Conservation (phyloP, 2,113 vertebrate species). For the Ammodytes marinus region DNA sequence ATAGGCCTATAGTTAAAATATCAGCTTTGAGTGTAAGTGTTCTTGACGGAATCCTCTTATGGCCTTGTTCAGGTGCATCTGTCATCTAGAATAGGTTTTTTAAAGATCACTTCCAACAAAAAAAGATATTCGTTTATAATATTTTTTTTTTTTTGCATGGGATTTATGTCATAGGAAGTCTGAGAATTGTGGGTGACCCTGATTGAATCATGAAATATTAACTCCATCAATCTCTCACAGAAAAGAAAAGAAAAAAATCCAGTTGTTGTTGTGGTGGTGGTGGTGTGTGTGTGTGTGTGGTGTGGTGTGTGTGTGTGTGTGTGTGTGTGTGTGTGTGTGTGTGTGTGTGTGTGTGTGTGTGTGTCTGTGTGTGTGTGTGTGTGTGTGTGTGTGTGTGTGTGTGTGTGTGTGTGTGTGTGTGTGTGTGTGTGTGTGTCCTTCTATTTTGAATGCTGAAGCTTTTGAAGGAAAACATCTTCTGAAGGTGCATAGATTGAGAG, state of each 20-base stretch:
- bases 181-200: slow-evolving; percentile 32
- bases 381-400: slow-evolving; percentile 11
- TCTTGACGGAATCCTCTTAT: background rate
- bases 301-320: slow-evolving; percentile 13
- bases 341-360: slow-evolving; percentile 26
- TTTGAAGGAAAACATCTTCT: slow-evolving; percentile 24
- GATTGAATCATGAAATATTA: slow-evolving; percentile 67
- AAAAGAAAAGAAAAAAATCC: slow-evolving; percentile 23
- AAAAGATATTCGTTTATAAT: background rate
- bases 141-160: background rate
- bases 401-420: slow-evolving; percentile 23
- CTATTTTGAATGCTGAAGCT: slow-evolving; percentile 35
- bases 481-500: slow-evolving; percentile 40
- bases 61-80: background rate
- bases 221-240: slow-evolving; percentile 32
- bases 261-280: slow-evolving; percentile 1
- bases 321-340: slow-evolving; percentile 27
- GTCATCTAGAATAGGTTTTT: background rate
- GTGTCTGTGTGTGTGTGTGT: slow-evolving; percentile 21
- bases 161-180: slow-evolving; percentile 12
- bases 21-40: background rate
- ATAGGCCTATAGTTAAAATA: background rate
- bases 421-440: slow-evolving; percentile 17
- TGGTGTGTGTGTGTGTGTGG: slow-evolving; percentile 15
- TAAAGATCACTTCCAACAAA: background rate